phyloP scores from a whole-genome alignment of 2,888 invertebrate species.

The Gisinianus flammeolus region DNA sequence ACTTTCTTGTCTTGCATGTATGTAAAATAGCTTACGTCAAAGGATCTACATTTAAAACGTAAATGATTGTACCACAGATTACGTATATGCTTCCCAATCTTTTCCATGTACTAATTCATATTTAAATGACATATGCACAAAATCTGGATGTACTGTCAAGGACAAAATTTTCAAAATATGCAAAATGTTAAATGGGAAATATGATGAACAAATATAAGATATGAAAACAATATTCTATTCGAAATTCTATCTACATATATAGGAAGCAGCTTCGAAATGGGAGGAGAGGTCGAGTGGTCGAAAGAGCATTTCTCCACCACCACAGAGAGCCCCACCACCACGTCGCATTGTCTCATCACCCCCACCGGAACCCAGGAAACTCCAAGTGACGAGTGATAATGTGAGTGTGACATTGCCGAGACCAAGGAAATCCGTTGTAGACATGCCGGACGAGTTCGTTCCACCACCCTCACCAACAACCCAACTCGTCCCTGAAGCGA shows the following conservation, averaged over 20 bases:
- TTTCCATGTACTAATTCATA: no score
- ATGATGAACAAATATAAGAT: no score
- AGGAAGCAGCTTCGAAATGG: conserved; percentile 52
- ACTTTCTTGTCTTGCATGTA: no score
- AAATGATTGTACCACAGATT: no score
- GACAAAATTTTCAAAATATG: no score
- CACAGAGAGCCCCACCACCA: conserved; percentile 24
- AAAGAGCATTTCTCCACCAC: conserved; percentile 45
- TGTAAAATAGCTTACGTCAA: no score
- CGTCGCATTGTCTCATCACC: conserved; percentile 30
- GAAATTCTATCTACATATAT: not conserved
- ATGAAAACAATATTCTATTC: no score
- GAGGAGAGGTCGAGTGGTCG: conserved; percentile 48
- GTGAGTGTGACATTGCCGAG: conserved; percentile 48
- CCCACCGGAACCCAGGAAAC: not conserved
- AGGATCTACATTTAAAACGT: no score
- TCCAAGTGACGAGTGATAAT: not conserved
- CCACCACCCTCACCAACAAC: conserved; percentile 13
- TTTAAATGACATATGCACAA: no score
- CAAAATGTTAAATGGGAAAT: no score
- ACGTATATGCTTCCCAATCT: no score
- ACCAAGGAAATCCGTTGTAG: conserved; percentile 54
- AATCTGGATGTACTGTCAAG: no score
- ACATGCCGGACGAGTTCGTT: conserved; percentile 43
- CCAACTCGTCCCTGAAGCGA: conserved; percentile 42